Percentiles rank a stretch among this genome's conserved stretches.
Evolutionary conservation across 2,113 vertebrate genomes (phyloP).

Genomic region (Euleptes europaea): DNA sequence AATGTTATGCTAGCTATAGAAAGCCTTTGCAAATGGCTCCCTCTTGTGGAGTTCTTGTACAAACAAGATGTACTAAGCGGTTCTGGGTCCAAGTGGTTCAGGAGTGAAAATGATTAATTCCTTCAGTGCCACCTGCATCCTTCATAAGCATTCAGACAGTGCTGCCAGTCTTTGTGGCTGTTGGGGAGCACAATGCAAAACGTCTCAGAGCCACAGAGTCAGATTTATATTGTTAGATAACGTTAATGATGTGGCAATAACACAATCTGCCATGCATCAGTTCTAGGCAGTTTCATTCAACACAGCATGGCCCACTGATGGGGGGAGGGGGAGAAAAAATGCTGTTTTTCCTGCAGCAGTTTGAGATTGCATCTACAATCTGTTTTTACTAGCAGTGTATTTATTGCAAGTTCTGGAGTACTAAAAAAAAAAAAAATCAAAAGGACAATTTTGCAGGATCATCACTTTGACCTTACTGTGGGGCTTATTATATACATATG

Average conservation of each 20-base stretch:
- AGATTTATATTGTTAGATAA: neutral
- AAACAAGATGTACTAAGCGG: too few species aligned
- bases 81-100: neutral
- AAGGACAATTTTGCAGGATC: neutral
- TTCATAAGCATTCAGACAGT: neutral
- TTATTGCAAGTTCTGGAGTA: neutral
- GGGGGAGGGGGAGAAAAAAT: neutral
- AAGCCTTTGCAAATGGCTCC: constrained; percentile 25
- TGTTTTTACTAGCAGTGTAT: neutral
- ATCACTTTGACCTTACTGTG: neutral
- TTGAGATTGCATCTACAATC: neutral
- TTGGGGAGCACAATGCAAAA: neutral
- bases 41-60: neutral
- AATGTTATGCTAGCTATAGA: neutral
- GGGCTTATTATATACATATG: neutral
- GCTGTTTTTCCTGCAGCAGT: neutral
- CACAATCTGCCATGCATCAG: neutral
- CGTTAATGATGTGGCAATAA: neutral
- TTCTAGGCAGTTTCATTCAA: neutral
- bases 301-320: neutral
- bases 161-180: neutral
- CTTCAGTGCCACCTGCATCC: too few species aligned
- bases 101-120: neutral
- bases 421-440: neutral
- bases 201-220: neutral